Percentiles rank a stretch among this genome's conserved stretches.
Conservation (phyloP, 2,113 vertebrate species). For the Maccullochella peelii region DNA sequence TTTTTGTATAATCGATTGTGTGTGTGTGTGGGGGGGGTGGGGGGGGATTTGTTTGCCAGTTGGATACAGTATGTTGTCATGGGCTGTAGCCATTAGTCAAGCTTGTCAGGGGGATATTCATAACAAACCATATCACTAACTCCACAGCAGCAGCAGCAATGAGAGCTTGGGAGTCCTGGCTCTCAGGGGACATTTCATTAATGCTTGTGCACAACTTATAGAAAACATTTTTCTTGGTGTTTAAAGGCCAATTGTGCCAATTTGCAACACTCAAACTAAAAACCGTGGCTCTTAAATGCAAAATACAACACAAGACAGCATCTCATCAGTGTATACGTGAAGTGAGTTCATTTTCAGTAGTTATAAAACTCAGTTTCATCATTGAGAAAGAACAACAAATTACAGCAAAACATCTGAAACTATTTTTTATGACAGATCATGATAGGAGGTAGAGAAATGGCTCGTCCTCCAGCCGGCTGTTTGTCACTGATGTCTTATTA, state of each 20-base stretch:
- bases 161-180: conserved; percentile 28
- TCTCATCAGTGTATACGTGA: not conserved
- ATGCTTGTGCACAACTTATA: conserved; percentile 30
- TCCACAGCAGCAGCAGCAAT: conserved; percentile 22
- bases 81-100: conserved; percentile 59
- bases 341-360: conserved; percentile 11
- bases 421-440: conserved; percentile 24
- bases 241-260: conserved; percentile 27
- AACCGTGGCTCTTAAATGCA: not conserved
- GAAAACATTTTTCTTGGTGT: conserved; percentile 34
- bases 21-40: no score
- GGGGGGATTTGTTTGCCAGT: no score
- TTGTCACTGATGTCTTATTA: conserved; percentile 52
- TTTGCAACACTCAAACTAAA: conserved; percentile 22
- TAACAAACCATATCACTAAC: conserved; percentile 50
- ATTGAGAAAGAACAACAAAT: conserved; percentile 39
- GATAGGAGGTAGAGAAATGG: conserved; percentile 30
- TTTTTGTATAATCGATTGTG: no score
- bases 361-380: conserved; percentile 16
- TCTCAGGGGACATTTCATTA: conserved; percentile 35
- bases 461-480: conserved; percentile 32
- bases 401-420: conserved; percentile 26
- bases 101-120: conserved; percentile 53
- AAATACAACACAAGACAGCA: not conserved
- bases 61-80: conserved; percentile 38